phyloP scores from a whole-genome alignment of 2,113 vertebrate species.

The Phocoena sinus region DNA sequence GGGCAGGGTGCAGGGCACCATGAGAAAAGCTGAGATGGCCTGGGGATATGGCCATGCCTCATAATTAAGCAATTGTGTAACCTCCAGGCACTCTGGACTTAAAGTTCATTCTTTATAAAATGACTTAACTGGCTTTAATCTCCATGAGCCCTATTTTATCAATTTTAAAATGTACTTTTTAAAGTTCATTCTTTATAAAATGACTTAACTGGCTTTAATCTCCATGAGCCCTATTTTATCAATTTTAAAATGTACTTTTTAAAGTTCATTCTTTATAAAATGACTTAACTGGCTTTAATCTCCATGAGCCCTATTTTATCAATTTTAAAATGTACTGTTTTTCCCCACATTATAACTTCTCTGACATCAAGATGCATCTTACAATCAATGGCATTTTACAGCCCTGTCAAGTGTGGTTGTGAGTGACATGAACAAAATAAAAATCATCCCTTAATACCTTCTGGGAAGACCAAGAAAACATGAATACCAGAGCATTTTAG shows the following conservation, averaged over 20 bases:
- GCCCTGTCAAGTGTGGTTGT: not conserved
- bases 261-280: conserved; percentile 30
- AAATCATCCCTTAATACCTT: not conserved
- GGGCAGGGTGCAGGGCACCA: not conserved
- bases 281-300: not conserved
- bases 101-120: conserved; percentile 30
- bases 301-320: not conserved
- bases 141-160: not conserved
- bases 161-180: not conserved
- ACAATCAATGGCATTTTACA: not conserved
- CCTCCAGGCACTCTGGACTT: not conserved
- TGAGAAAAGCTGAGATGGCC: conserved; percentile 41
- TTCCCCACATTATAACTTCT: not conserved
- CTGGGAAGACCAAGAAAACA: not conserved
- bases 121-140: not conserved
- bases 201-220: not conserved
- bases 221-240: not conserved
- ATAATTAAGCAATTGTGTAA: conserved; percentile 25
- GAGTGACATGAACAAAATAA: conserved; percentile 30
- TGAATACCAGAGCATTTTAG: not conserved
- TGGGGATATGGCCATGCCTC: not conserved
- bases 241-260: not conserved
- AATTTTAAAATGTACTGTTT: not conserved
- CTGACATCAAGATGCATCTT: not conserved
- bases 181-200: conserved; percentile 30